Base-by-base conservation (phyloP, 2,113 vertebrate species). In the Ammodytes dubius region DNA sequence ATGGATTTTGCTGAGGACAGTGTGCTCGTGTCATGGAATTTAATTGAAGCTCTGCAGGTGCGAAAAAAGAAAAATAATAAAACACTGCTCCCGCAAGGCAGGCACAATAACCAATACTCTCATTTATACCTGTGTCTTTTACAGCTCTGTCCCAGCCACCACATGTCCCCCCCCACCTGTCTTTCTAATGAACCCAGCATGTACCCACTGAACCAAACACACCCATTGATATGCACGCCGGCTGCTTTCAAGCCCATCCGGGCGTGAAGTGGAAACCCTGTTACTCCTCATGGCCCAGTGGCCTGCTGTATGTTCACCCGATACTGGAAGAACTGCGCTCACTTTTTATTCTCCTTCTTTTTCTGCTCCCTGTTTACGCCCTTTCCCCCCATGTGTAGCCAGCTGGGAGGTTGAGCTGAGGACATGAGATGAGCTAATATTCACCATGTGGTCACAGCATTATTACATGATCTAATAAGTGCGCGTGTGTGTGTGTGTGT, bases 341-440 rank as follows among this genome's bases (percentile, higher is more conserved):
- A 4, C 70, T 70, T 70, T 9, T 47, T 65, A 12, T 27, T 50
- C 46, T 63, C 60, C 45, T 42, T 47, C 67, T 35, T 42, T 77
- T 37, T 40, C 52, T 58, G 14, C 27, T 43, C 63, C 56, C 77
- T 77, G 50, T 52, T 70, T 54, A 73, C 72, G 66, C 70, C 67
- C 39, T 74, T 52, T 12, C 40, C 43, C 39, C 4, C 0, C 3
- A 27, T 35, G 13, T 42, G 65, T 63, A 63, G 71, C n/a, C 14
- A 74, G 27, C 60, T 58, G 15, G 54, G 47, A 46, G 84, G 72
- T 56, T 82, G 65, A 87, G 49, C 15, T 15, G 40, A 87, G 89
- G 87, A 83, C 77, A 72, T 39, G 42, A 66, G 58, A 83, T 83
- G 87, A 90, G 66, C 77, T 84, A 73, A 88, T 81, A 17, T 40